Evolutionary conservation across 1,140 invertebrate species (phyloP), one percentile per base, ranked within the genome.

Genomic region (Branchinecta lindahli): DNA sequence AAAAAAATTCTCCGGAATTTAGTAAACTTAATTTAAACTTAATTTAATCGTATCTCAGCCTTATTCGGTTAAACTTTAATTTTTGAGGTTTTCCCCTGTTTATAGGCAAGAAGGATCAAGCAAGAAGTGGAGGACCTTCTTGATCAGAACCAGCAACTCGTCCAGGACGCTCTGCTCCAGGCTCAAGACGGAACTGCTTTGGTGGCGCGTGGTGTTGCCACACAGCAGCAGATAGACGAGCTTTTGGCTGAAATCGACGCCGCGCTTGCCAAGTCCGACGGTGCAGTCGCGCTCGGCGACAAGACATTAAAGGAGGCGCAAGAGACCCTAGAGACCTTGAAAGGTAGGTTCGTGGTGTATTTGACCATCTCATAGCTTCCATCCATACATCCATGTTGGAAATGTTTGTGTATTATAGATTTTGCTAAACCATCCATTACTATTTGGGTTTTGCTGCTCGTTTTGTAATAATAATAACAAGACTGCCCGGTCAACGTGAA

Each of bases 281-380:
- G 89, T 70, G 92, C 94, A 33, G 88, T 95, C 0, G 82, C 86
- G 72, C 82, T 87, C 66, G 92, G 90, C 12, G 90, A 94, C 74
- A 86, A 88, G 73, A 94, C 90, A 0, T 81, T 96, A 0, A 84
- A 87, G 74, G 89, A 95, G 77, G 94, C 94, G 3, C 86, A 90
- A 74, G 85, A 89, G 67, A 96, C 92, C 7, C 85, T 91, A 68
- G 82, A 88, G 70, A 93, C 88, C 66, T 79, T 96, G 3, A 84
- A 87, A 80, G 86, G 91, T 93, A 81, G 79, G 72, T 76, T 33
- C 52, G 12, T 61, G 33, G 33, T 33, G 33, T 33, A 33, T 33
- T n/a, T n/a, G n/a, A n/a, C n/a, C n/a, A n/a, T n/a, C n/a, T n/a
- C n/a, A n/a, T n/a, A n/a, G n/a, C n/a, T n/a, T n/a, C n/a, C n/a